These are phyloP conservation scores for Ceratosolen solmsi DNA, from an alignment of 1,140 invertebrate genomes.

Conservation along the genomic window DNA sequence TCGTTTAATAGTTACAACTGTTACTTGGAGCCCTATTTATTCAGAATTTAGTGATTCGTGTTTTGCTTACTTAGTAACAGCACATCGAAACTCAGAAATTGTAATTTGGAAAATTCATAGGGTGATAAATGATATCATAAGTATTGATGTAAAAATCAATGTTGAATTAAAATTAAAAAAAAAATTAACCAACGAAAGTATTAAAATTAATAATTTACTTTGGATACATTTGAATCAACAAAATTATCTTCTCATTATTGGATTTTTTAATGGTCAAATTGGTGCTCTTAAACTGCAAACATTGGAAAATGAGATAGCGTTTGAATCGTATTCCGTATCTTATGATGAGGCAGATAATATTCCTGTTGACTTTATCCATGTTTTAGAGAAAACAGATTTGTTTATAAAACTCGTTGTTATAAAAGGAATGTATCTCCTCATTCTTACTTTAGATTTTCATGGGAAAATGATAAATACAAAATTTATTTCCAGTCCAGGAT, in stretches of 20 bases:
- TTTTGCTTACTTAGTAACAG: slow-evolving; percentile 64
- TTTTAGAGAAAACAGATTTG: slow-evolving; percentile 51
- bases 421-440: slow-evolving; percentile 58
- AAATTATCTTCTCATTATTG: slow-evolving; percentile 60
- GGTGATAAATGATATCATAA: slow-evolving; percentile 51
- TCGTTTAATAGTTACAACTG: slow-evolving; percentile 60
- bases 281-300: slow-evolving; percentile 54
- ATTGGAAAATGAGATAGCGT: slow-evolving; percentile 46
- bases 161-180: slow-evolving; percentile 53
- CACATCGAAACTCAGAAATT: slow-evolving; percentile 64
- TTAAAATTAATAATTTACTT: slow-evolving; percentile 59
- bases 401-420: slow-evolving; percentile 54
- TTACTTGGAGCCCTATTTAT: slow-evolving; percentile 64
- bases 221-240: slow-evolving; percentile 58
- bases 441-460: slow-evolving; percentile 51
- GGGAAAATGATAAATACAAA: slow-evolving; percentile 52
- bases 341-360: slow-evolving; percentile 61
- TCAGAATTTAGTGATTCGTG: slow-evolving; percentile 13
- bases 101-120: slow-evolving; percentile 63
- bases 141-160: slow-evolving; percentile 50
- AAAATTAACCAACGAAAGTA: slow-evolving; percentile 43
- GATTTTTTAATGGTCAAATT: slow-evolving; percentile 64
- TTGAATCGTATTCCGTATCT: slow-evolving; percentile 44
- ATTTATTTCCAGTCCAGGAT: slow-evolving; percentile 53
- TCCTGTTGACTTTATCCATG: slow-evolving; percentile 55